Percentiles rank a stretch among this genome's conserved stretches.
These are phyloP conservation scores for Ephydatia muelleri DNA, from an alignment of 37 sponge, comb jelly and placozoan species.

Conservation along the genomic window DNA sequence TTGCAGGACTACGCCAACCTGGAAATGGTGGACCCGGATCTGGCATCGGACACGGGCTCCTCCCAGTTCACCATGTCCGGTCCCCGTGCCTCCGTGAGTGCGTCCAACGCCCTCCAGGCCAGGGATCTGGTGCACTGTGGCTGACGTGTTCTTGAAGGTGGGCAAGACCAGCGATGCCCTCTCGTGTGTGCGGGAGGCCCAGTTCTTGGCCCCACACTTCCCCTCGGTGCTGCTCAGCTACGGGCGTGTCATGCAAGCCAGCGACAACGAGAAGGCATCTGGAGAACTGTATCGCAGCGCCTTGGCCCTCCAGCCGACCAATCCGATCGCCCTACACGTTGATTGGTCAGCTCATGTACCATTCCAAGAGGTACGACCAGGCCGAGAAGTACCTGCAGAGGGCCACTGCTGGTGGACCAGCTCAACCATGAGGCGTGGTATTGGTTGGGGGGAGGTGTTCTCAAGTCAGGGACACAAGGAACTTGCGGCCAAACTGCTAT, in stretches of 20 bases:
- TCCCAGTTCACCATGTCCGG: conserved; percentile 22
- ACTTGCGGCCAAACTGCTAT: conserved; percentile 57
- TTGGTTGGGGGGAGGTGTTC: conserved; percentile 62
- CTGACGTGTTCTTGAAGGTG: conserved; percentile 51
- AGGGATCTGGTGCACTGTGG: conserved; percentile 69
- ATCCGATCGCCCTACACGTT: conserved; percentile 55
- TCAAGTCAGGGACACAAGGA: conserved; percentile 35
- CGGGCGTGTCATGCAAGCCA: conserved; percentile 43
- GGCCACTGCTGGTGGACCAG: conserved; percentile 40
- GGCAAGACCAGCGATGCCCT: conserved; percentile 33
- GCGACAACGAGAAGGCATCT: conserved; percentile 18
- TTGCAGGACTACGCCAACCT: too few species aligned
- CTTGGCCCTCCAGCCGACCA: conserved; percentile 44
- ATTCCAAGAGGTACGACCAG: conserved; percentile 10
- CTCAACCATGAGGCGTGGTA: conserved; percentile 70
- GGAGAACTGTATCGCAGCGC: conserved; percentile 42
- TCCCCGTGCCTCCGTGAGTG: background rate
- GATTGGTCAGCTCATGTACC: conserved; percentile 45
- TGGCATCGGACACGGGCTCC: too few species aligned
- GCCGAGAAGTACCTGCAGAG: conserved; percentile 66
- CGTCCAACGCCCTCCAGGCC: conserved; percentile 35
- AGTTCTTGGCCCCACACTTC: conserved; percentile 49
- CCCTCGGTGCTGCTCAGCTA: conserved; percentile 49
- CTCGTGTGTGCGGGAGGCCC: conserved; percentile 60
- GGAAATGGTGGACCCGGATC: too few species aligned